A percentile compares a stretch with the other conserved stretches of the same genome.
Evolutionary conservation across 92 coral and sea anemone species (phyloP).

Genomic region (Actinernus sp.): DNA sequence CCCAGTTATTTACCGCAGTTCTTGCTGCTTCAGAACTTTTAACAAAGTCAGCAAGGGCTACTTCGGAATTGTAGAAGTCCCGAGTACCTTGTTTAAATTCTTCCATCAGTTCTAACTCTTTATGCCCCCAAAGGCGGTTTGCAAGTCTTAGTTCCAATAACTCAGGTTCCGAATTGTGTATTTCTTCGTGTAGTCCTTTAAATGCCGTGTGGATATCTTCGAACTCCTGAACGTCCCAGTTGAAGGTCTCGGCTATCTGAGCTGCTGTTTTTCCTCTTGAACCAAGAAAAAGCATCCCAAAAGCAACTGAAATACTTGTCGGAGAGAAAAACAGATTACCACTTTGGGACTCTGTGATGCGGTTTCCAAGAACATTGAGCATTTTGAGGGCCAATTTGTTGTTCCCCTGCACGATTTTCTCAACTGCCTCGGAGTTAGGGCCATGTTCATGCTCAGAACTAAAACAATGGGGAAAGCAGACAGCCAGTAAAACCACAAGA

Average conservation of each 20-base stretch:
- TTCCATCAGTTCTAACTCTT: constrained; percentile 40
- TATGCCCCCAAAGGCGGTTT: constrained; percentile 89
- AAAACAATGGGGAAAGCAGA: neutral
- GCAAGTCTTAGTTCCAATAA: constrained; percentile 72
- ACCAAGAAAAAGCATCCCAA: constrained; percentile 89
- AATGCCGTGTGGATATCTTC: constrained; percentile 71
- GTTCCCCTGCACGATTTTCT: constrained; percentile 2
- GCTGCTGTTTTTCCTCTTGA: constrained; percentile 73
- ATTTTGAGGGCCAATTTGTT: constrained; percentile 64
- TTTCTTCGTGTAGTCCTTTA: constrained; percentile 77
- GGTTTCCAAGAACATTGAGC: constrained; percentile 20
- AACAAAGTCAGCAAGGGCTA: constrained; percentile 76
- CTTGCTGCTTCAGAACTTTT: constrained; percentile 65
- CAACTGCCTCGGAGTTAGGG: neutral
- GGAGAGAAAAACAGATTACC: constrained; percentile 85
- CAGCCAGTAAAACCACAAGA: neutral
- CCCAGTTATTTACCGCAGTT: constrained; percentile 86
- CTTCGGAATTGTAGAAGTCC: constrained; percentile 61
- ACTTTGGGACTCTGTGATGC: constrained; percentile 1
- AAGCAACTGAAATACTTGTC: constrained; percentile 75
- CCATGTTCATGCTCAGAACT: neutral
- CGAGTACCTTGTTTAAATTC: constrained; percentile 56
- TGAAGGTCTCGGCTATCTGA: constrained; percentile 70
- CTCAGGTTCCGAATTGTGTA: constrained; percentile 38
- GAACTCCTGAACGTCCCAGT: constrained; percentile 63